Evolutionary conservation across 92 coral and sea anemone species (phyloP).

Genomic region (Chrysogorgia sp.): DNA sequence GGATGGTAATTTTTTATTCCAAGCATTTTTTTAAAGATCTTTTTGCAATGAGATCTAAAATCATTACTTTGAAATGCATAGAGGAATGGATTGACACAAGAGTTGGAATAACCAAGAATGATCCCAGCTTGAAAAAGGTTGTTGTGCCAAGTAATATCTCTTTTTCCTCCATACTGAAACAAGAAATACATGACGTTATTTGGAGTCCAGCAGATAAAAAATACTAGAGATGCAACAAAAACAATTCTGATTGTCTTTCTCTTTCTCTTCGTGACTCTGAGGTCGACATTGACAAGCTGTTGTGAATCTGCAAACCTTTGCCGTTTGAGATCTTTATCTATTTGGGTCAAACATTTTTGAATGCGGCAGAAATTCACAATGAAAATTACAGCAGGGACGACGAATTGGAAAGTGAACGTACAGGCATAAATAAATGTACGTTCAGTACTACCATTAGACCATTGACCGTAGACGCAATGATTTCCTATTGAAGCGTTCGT

Average conservation of each 20-base stretch:
- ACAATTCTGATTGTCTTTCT: constrained; percentile 17
- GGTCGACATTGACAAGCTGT: background rate
- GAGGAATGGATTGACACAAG: constrained; percentile 34
- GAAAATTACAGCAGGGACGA: constrained; percentile 24
- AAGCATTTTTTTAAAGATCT: constrained; percentile 10
- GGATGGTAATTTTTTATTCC: too few relatives aligned
- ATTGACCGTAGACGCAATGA: too few relatives aligned
- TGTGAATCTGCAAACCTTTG: background rate
- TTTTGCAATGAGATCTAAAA: constrained; percentile 25
- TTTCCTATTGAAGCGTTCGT: background rate
- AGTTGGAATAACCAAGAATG: constrained; percentile 25
- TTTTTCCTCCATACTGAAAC: constrained; percentile 15
- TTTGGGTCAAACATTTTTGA: background rate
- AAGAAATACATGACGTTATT: constrained; percentile 34
- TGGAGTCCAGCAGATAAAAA: constrained; percentile 40
- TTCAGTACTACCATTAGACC: background rate
- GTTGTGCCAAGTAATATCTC: background rate
- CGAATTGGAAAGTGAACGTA: background rate
- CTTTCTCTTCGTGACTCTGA: constrained; percentile 11
- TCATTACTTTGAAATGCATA: constrained; percentile 37
- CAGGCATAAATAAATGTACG: background rate
- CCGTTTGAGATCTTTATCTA: constrained; percentile 8
- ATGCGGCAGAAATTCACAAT: constrained; percentile 24
- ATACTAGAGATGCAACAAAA: constrained; percentile 12
- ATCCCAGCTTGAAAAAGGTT: constrained; percentile 15